phyloP scores from a whole-genome alignment of 2,797 vertebrate species.

The Dendrocincla tyrannina region DNA sequence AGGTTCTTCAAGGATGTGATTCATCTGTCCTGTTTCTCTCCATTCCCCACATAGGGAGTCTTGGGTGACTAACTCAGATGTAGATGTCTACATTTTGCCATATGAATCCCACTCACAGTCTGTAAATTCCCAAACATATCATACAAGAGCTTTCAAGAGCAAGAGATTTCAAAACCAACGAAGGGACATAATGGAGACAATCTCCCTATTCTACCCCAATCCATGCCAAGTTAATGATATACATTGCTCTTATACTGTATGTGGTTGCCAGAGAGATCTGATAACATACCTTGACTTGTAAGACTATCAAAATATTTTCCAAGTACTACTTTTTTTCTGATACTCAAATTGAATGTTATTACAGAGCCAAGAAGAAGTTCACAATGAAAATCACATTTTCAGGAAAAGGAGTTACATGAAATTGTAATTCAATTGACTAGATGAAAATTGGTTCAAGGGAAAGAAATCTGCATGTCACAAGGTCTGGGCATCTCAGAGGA shows the following conservation, averaged over 20 bases:
- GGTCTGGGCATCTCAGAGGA: neutral
- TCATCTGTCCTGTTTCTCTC: conserved; percentile 63
- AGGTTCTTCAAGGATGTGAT: conserved; percentile 41
- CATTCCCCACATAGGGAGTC: conserved; percentile 35
- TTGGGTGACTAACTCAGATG: conserved; percentile 59
- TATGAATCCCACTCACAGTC: conserved; percentile 63
- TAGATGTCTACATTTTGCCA: conserved; percentile 54
- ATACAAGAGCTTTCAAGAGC: neutral
- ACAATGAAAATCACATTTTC: neutral
- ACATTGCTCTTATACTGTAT: neutral
- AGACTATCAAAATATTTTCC: conserved; percentile 34
- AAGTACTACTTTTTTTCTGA: neutral
- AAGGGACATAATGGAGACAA: neutral
- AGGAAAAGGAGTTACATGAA: neutral
- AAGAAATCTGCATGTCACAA: neutral
- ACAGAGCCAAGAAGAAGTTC: neutral
- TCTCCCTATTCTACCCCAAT: neutral
- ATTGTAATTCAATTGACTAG: neutral
- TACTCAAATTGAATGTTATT: neutral
- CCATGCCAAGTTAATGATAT: neutral
- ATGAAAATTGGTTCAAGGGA: neutral
- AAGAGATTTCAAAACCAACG: conserved; percentile 28
- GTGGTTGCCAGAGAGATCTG: neutral
- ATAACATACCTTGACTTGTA: conserved; percentile 1
- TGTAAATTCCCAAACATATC: conserved; percentile 2